A percentile compares a stretch with the other conserved stretches of the same genome.
These are phyloP conservation scores for Manis pentadactyla DNA, from an alignment of 2,797 vertebrate genomes.

Conservation along the genomic window DNA sequence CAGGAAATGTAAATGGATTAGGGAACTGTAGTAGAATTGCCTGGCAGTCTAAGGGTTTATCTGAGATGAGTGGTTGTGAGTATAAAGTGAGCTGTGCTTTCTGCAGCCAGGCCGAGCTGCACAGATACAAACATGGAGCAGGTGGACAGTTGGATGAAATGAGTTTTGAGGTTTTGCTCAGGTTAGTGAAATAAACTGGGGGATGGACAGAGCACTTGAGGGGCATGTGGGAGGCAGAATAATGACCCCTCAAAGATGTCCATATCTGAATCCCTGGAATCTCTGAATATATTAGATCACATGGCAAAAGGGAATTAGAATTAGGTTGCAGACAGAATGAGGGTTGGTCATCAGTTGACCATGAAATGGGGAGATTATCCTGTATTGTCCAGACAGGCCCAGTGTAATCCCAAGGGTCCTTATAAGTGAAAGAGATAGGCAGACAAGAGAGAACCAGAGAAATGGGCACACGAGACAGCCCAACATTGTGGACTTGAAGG, in stretches of 20 bases:
- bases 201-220: background rate
- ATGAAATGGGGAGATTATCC: background rate
- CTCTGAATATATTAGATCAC: background rate
- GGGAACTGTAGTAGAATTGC: background rate
- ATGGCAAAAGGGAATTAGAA: background rate
- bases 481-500: background rate
- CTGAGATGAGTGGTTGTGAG: accelerated
- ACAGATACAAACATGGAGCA: accelerated
- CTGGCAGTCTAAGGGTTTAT: background rate
- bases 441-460: background rate
- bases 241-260: background rate
- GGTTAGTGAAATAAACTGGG: background rate
- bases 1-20: background rate
- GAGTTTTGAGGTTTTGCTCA: background rate
- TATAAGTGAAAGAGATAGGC: background rate
- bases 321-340: background rate
- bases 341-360: background rate
- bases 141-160: background rate
- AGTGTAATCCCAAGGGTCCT: background rate
- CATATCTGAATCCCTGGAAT: background rate
- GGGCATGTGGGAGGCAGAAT: background rate
- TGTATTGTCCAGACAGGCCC: background rate
- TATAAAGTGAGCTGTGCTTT: background rate
- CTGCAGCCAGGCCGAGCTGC: background rate
- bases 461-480: background rate